phyloP scores from a whole-genome alignment of 1,140 invertebrate genomes.

The Platorchestia sp. region DNA sequence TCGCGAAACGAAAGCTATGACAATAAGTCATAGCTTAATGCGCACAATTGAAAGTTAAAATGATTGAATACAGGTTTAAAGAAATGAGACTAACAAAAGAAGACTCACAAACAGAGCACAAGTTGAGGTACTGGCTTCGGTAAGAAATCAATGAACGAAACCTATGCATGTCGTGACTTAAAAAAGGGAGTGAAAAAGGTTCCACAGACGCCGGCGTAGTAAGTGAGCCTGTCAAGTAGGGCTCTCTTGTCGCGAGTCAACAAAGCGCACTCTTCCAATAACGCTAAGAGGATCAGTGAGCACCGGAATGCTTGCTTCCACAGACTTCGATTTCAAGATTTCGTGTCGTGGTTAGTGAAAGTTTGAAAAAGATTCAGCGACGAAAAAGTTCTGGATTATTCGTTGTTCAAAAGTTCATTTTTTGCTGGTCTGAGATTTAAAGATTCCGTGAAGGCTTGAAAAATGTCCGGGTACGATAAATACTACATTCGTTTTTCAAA shows the following conservation, averaged over 20 bases:
- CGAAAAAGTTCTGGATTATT: neutral
- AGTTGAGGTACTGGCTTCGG: neutral
- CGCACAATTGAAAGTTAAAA: neutral
- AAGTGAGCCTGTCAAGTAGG: neutral
- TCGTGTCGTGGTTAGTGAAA: neutral
- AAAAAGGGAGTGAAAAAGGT: neutral
- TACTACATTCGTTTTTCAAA: neutral
- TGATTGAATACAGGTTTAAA: no score
- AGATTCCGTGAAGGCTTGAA: no score
- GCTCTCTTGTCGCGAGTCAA: neutral
- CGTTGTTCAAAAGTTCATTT: neutral
- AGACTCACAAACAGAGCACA: neutral
- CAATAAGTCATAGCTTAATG: no score
- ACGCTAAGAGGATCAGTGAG: constrained; percentile 40
- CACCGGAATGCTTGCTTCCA: neutral
- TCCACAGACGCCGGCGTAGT: neutral
- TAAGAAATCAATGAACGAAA: neutral
- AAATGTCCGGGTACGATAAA: no score
- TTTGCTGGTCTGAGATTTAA: no score
- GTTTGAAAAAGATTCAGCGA: neutral
- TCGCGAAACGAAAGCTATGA: no score
- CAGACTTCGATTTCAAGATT: neutral
- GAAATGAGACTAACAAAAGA: neutral
- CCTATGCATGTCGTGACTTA: neutral
- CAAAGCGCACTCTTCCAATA: constrained; percentile 22